Base-by-base conservation (phyloP, 2,888 invertebrate genomes). In the Noctua comes region DNA sequence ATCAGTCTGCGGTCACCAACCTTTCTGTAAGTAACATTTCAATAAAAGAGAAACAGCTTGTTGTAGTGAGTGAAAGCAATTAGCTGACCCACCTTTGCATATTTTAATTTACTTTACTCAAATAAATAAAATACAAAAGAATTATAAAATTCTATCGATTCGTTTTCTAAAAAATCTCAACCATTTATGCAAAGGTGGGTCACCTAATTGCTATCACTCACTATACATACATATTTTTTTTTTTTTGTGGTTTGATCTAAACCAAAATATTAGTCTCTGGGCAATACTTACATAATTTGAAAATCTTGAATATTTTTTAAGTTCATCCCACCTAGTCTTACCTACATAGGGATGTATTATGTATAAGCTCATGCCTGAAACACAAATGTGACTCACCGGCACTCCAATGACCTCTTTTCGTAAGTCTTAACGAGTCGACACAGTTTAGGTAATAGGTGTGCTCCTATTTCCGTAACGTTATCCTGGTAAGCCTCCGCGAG, bases 361-460 rank as follows among this genome's bases (percentile, higher is more conserved):
- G 59, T 62, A 77, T 46, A 68, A 46, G 43, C 68, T 68, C 16
- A 62, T 48, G 2, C 18, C 36, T 57, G 57, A 46, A 64, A 72
- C 79, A 83, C 64, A 83, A 79, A 73, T 40, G 46, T 64, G 46
- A 57, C 2, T 65, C 68, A 59, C 59, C 18, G 57, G 27, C 43
- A 24, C 62, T 70, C 66, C 27, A 54, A 66, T 76, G 76, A 82
- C 75, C 77, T 77, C 43, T 24, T 82, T 84, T n/a, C 57, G 13
- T 24, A 51, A 82, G 66, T 81, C 62, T 68, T 83, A 79, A 79
- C 74, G 69, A 75, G 70, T 70, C 36, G 70, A 86, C 68, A 57
- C 76, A 73, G 70, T 76, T 76, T 75, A 73, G 57, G 51, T 65
- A 68, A 85, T 73, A 76, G 70, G 68, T 71, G 46, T 43, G 70